A percentile compares a stretch with the other conserved stretches of the same genome.
Conservation (phyloP, 2,113 vertebrate genomes). For the Phalacrocorax aristotelis region DNA sequence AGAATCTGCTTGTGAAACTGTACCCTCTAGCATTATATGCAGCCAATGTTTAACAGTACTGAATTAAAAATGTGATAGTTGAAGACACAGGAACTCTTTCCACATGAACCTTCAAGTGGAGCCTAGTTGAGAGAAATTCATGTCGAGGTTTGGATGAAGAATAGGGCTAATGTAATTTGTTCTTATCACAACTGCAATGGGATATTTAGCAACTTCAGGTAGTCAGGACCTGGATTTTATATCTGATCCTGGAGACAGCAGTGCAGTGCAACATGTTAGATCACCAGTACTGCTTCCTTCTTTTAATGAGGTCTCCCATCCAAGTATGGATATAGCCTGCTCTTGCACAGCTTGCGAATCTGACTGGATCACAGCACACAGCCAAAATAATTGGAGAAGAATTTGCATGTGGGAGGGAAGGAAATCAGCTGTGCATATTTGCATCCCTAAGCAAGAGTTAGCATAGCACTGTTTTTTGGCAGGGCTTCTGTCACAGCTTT, state of each 20-base stretch:
- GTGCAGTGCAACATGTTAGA: background rate
- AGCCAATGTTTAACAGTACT: conserved; percentile 24
- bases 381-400: background rate
- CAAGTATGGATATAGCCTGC: background rate
- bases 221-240: background rate
- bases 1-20: conserved; percentile 17
- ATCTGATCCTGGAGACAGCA: background rate
- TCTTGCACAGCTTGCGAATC: background rate
- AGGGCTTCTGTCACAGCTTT: conserved; percentile 1
- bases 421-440: background rate
- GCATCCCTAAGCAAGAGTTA: background rate
- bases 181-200: background rate
- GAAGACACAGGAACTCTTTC: conserved; percentile 4
- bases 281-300: background rate
- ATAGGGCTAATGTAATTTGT: background rate
- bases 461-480: background rate
- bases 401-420: background rate
- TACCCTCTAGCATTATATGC: background rate
- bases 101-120: background rate
- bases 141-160: background rate
- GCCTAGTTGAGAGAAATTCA: background rate
- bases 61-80: background rate
- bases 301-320: background rate
- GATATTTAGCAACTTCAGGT: background rate
- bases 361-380: background rate